These are phyloP conservation scores for Troides oblongomaculatus DNA, from an alignment of 2,888 invertebrate genomes.

Conservation along the genomic window DNA sequence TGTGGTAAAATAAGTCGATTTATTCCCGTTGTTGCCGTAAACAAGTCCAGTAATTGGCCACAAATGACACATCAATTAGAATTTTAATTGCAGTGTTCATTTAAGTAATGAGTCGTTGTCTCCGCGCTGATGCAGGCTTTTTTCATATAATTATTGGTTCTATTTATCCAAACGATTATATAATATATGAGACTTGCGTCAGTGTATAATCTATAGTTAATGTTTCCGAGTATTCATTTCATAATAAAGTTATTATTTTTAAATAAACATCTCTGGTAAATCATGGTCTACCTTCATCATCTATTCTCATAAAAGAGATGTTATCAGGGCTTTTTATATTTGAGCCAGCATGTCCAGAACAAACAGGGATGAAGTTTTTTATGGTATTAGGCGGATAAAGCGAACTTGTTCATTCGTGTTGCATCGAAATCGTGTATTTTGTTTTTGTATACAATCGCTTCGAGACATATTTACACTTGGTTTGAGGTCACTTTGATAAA, in stretches of 20 bases:
- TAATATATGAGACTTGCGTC: background rate
- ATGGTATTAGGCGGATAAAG: background rate
- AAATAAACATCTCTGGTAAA: background rate
- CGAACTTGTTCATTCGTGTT: background rate
- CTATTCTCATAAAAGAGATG: background rate
- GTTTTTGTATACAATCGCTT: background rate
- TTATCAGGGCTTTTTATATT: background rate
- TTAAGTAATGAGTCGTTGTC: conserved; percentile 16
- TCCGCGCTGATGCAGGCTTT: conserved; percentile 5
- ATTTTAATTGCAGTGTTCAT: conserved; percentile 11
- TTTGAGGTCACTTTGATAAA: conserved; percentile 21
- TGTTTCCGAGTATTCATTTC: background rate
- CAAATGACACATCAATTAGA: conserved; percentile 24
- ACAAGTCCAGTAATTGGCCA: conserved; percentile 13
- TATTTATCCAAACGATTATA: background rate
- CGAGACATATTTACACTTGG: background rate
- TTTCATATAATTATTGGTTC: background rate
- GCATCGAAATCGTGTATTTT: background rate
- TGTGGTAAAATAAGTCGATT: conserved; percentile 1
- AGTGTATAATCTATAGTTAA: background rate
- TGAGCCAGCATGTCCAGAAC: background rate
- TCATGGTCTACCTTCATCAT: background rate
- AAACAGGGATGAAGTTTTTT: background rate
- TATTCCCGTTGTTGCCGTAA: conserved; percentile 14
- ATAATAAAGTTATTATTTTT: background rate